phyloP scores from a whole-genome alignment of 2,888 invertebrate genomes.

The Hedya salicella region DNA sequence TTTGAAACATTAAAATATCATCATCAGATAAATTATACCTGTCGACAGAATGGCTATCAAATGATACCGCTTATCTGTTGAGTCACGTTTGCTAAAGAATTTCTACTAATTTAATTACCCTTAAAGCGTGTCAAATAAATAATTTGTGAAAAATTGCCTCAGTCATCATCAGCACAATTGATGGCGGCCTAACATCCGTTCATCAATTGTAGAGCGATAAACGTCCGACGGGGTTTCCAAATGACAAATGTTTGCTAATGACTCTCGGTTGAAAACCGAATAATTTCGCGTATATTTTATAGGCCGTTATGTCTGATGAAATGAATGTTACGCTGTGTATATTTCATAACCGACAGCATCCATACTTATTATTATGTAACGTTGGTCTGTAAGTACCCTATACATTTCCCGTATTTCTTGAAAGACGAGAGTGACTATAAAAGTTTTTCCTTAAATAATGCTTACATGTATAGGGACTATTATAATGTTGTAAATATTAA shows the following conservation, averaged over 20 bases:
- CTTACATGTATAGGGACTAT: no score
- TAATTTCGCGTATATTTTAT: constrained; percentile 70
- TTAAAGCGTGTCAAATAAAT: constrained; percentile 41
- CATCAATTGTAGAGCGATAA: constrained; percentile 79
- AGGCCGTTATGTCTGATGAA: constrained; percentile 57
- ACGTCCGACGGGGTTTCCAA: constrained; percentile 78
- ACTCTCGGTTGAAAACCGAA: constrained; percentile 69
- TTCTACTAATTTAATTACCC: constrained; percentile 17
- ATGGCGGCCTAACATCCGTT: constrained; percentile 77
- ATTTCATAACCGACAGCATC: no score
- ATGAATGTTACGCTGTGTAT: constrained; percentile 50
- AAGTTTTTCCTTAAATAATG: no score
- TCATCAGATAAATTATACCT: no score
- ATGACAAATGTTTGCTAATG: constrained; percentile 82
- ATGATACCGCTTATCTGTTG: neutral
- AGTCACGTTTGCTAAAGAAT: constrained; percentile 10
- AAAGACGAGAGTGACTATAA: no score
- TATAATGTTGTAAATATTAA: no score
- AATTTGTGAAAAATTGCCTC: constrained; percentile 54
- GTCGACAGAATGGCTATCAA: neutral
- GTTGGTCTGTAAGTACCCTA: no score
- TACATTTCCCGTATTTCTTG: no score
- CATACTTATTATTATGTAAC: no score
- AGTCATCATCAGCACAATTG: constrained; percentile 73
- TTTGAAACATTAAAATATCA: no score